Conservation (phyloP, 2,113 vertebrate species). For the Syrmaticus mikado region DNA sequence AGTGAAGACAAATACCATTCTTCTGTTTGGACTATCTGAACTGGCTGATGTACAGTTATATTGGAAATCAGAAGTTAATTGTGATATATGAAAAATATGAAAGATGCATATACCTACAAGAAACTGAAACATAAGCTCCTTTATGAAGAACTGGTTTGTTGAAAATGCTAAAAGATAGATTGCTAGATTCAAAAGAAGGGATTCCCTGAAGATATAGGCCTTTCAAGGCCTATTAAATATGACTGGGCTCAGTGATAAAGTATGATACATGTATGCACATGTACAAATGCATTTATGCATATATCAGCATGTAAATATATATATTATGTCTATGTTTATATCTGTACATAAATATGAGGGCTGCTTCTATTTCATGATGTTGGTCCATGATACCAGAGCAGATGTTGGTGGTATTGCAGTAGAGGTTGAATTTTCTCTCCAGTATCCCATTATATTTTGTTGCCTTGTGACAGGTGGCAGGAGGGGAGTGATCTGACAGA, state of each 20-base stretch:
- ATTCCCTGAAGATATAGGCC: background rate
- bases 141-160: background rate
- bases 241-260: background rate
- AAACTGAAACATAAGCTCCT: background rate
- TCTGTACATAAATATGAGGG: fast-evolving
- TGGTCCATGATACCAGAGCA: no score
- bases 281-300: no score
- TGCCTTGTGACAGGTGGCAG: no score
- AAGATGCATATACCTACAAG: background rate
- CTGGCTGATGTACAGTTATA: background rate
- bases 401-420: no score
- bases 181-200: background rate
- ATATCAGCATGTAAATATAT: background rate
- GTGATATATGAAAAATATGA: background rate
- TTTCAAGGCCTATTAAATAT: background rate
- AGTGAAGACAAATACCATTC: background rate
- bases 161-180: background rate
- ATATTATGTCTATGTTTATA: no score
- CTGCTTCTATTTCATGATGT: no score
- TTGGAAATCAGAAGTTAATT: background rate
- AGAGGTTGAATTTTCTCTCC: no score
- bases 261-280: background rate
- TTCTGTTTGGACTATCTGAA: background rate
- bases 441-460: no score
- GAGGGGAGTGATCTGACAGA: no score